These are phyloP conservation scores for Myripristis jacobus DNA, from an alignment of 2,797 vertebrate genomes.

Conservation along the genomic window DNA sequence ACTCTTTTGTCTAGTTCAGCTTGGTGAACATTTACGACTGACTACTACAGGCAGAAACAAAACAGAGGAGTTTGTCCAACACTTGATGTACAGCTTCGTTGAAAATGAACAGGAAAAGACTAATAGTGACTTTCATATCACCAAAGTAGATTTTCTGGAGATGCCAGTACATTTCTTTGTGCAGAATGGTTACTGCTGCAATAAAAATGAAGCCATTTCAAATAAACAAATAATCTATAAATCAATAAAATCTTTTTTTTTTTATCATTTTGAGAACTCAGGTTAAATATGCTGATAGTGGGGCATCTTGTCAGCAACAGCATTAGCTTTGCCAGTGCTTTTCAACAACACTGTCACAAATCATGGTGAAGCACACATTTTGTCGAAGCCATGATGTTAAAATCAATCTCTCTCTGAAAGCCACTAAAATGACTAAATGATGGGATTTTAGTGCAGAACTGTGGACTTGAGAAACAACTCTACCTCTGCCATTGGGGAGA, in stretches of 20 bases:
- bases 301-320: not conserved
- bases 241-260: not conserved
- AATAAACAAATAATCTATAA: not conserved
- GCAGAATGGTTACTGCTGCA: not conserved
- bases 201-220: not conserved
- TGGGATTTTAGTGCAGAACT: no score
- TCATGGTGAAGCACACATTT: no score
- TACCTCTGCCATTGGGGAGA: constrained; percentile 88
- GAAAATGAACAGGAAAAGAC: not conserved
- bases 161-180: not conserved
- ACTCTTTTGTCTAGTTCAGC: not conserved
- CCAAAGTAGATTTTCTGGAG: not conserved
- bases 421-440: no score
- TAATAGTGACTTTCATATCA: not conserved
- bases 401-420: no score
- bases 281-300: not conserved
- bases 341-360: not conserved
- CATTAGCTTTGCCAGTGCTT: not conserved
- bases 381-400: no score
- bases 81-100: not conserved
- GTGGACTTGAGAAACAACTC: no score
- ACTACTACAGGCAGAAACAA: constrained; percentile 3
- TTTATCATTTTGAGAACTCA: not conserved
- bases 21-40: not conserved
- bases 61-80: not conserved